Base-by-base conservation (phyloP, 2,113 vertebrate genomes). In the Ophthalmotilapia sp. region DNA sequence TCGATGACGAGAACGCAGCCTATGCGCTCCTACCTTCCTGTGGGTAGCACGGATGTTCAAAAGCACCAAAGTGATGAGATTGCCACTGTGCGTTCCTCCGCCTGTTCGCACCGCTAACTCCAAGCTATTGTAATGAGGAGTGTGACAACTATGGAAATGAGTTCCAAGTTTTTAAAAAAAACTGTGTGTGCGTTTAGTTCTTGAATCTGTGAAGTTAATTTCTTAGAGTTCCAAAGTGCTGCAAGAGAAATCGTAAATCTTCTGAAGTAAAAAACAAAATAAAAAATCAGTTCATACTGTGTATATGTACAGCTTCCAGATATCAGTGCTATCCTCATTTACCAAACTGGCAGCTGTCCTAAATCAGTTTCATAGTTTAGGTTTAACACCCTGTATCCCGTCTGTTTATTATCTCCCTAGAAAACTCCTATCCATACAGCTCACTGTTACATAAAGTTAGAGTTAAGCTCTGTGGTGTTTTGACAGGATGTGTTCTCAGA, bases 121-220 rank as follows among this genome's bases (percentile, higher is more conserved):
- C 17, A 54, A 87, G 77, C 77, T 79, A 23, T 60, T 56, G 68
- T 45, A 29, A 88, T 82, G 38, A 88, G 58, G 38, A 87, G 56
- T 87, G 55, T 77, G 83, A 86, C 68, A 89, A 80, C 68, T 86
- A 81, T 89, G 87, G 73, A 92, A 92, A 94, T 92, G 38, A 89
- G 81, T 40, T 92, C 23, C 17, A 17, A 88, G 84, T 53, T 86
- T 31, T 86, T 31, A 1, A 4, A 23, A 55, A 29, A 29, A 79
- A 68, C 19, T 9, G 31, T 31, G 81, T 38, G 79, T 33, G 79
- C 26, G 3, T 55, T 89, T 68, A 60, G 58, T 80, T 87, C 89
- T 58, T 84, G 38, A 88, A 84, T 31, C 83, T 29, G 40, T 83
- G 31, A 73, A 84, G 90, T 68, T 93, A 88, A 90, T 93, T 92